phyloP scores from a whole-genome alignment of 2,797 vertebrate species.

The Ambastaia sidthimunki region DNA sequence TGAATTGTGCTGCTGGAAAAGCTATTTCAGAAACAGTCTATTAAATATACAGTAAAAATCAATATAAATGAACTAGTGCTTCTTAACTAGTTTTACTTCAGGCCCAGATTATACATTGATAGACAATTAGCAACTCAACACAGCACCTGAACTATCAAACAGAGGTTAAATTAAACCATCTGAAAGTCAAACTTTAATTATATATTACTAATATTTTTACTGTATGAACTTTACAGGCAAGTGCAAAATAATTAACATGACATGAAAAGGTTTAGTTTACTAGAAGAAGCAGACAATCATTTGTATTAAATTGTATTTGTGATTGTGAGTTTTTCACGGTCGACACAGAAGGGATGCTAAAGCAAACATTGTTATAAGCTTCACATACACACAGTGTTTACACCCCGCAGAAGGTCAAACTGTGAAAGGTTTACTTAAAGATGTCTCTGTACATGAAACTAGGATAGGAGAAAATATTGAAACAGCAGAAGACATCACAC shows the following conservation, averaged over 20 bases:
- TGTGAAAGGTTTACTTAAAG: not conserved
- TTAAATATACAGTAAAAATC: conserved; percentile 19
- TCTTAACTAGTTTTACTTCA: not conserved
- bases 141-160: not conserved
- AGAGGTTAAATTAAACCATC: no score
- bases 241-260: no score
- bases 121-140: not conserved
- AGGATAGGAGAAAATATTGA: no score
- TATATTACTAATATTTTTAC: no score
- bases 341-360: not conserved
- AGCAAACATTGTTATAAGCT: not conserved
- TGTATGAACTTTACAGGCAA: no score
- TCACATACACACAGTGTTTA: not conserved
- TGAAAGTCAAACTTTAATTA: no score
- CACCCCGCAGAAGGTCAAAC: not conserved
- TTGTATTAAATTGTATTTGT: not conserved
- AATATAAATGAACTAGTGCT: not conserved
- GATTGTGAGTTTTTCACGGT: no score
- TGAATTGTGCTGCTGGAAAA: not conserved
- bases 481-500: conserved; percentile 29
- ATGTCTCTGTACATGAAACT: conserved; percentile 14
- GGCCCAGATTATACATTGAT: not conserved
- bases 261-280: no score
- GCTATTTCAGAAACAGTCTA: conserved; percentile 8
- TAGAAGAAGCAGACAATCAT: not conserved